These are phyloP conservation scores for Cryptus armator DNA, from an alignment of 2,888 invertebrate genomes.

Conservation along the genomic window DNA sequence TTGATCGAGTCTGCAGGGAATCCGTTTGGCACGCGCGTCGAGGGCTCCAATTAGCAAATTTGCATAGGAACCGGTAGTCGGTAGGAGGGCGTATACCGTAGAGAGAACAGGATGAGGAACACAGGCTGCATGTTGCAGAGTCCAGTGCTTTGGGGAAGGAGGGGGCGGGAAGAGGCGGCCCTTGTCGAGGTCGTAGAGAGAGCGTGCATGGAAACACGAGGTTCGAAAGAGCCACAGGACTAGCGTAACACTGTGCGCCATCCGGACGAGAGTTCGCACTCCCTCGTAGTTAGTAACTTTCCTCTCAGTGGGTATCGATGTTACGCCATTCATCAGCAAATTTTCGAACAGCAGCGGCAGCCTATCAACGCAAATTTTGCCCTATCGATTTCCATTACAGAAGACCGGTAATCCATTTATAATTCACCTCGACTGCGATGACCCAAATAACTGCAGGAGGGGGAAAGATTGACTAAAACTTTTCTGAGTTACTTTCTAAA, in stretches of 20 bases:
- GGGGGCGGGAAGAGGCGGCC: not conserved
- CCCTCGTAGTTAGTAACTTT: conserved; percentile 25
- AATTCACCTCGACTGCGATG: conserved; percentile 9
- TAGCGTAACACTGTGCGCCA: conserved; percentile 12
- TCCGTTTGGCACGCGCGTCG: conserved; percentile 63
- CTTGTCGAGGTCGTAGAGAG: conserved; percentile 23
- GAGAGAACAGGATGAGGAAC: conserved; percentile 6
- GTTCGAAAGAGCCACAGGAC: conserved; percentile 15
- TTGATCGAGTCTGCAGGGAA: conserved; percentile 58
- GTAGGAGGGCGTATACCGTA: not conserved
- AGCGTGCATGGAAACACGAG: conserved; percentile 25
- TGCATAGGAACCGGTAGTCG: conserved; percentile 59
- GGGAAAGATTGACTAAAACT: not conserved
- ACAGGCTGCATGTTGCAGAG: conserved; percentile 27
- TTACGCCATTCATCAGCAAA: conserved; percentile 25
- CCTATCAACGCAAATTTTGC: conserved; percentile 14
- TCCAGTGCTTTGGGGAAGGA: conserved; percentile 10
- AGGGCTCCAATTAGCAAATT: conserved; percentile 67
- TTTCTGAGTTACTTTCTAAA: not conserved
- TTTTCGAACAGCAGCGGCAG: not conserved
- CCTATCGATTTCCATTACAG: conserved; percentile 15
- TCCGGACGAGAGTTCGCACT: not conserved
- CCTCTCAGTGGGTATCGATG: conserved; percentile 27
- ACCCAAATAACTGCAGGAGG: not conserved
- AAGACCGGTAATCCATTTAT: conserved; percentile 13